A percentile compares a stretch with the other conserved stretches of the same genome.
Conservation (phyloP, 2,113 vertebrate genomes). For the Hemiprocne comata region DNA sequence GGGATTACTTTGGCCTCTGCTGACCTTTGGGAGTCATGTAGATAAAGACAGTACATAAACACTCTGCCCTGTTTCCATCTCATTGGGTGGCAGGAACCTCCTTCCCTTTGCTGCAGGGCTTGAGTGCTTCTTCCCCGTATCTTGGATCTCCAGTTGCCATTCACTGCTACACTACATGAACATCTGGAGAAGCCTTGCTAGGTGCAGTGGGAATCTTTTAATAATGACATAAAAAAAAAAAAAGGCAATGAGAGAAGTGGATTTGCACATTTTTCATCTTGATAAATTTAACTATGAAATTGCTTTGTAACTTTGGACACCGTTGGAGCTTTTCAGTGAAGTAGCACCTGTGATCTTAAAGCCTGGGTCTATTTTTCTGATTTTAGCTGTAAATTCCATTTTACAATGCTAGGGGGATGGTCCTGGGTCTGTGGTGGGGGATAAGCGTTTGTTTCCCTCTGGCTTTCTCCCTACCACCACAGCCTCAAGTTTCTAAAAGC, state of each 20-base stretch:
- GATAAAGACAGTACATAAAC: not conserved
- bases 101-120: not conserved
- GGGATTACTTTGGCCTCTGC: not conserved
- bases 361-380: slow-evolving; percentile 10
- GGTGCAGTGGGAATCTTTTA: slow-evolving; percentile 2
- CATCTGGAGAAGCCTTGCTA: not conserved
- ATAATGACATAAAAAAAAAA: not conserved
- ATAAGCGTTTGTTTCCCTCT: not conserved
- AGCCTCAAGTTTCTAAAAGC: not conserved
- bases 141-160: not conserved
- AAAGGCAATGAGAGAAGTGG: not conserved
- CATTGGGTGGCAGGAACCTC: not conserved
- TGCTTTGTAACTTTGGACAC: slow-evolving; percentile 48
- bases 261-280: slow-evolving; percentile 35
- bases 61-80: not conserved
- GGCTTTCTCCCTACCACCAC: not conserved
- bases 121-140: not conserved
- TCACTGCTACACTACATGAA: not conserved
- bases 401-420: not conserved
- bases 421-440: not conserved
- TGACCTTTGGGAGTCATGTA: not conserved
- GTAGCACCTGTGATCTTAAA: slow-evolving; percentile 35
- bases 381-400: slow-evolving; percentile 20
- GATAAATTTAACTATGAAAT: slow-evolving; percentile 54
- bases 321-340: slow-evolving; percentile 59